phyloP scores from a whole-genome alignment of 2,888 invertebrate genomes.

The Galeopsomyia nigrocyanea region DNA sequence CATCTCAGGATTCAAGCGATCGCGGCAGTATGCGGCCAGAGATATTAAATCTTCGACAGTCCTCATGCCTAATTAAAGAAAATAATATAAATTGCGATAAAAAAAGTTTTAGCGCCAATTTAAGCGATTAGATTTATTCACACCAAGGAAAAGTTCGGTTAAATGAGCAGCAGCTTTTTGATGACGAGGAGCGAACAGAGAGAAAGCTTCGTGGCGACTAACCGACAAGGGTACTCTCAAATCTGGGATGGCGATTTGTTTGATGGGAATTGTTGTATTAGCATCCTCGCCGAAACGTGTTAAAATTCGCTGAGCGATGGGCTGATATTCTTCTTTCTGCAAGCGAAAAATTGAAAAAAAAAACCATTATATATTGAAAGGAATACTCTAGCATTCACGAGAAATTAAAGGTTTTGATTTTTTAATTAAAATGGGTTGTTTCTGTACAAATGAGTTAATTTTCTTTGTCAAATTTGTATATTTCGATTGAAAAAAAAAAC shows the following conservation, averaged over 20 bases:
- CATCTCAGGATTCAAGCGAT: constrained; percentile 82
- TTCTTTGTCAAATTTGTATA: constrained; percentile 54
- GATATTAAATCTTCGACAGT: constrained; percentile 80
- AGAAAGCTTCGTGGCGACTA: constrained; percentile 78
- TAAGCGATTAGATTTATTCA: constrained; percentile 46
- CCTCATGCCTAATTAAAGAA: constrained; percentile 73
- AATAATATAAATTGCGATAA: too few relatives aligned
- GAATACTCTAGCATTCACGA: too few relatives aligned
- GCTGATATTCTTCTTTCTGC: constrained; percentile 72
- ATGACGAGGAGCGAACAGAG: constrained; percentile 81
- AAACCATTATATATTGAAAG: constrained; percentile 49
- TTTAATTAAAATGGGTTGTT: too few relatives aligned
- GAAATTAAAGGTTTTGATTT: too few relatives aligned
- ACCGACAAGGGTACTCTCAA: constrained; percentile 74
- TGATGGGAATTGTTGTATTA: constrained; percentile 70
- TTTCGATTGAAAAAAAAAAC: too few relatives aligned
- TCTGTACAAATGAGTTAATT: too few relatives aligned
- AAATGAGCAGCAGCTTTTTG: constrained; percentile 79
- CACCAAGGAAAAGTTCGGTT: constrained; percentile 78
- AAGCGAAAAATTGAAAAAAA: constrained; percentile 26
- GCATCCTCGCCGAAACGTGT: constrained; percentile 73
- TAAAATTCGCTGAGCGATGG: constrained; percentile 73
- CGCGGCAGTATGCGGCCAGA: constrained; percentile 79
- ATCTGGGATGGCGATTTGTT: constrained; percentile 76
- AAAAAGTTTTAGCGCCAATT: too few relatives aligned